Conservation (phyloP, 1,140 invertebrate species). For the Drosophila subobscura region DNA sequence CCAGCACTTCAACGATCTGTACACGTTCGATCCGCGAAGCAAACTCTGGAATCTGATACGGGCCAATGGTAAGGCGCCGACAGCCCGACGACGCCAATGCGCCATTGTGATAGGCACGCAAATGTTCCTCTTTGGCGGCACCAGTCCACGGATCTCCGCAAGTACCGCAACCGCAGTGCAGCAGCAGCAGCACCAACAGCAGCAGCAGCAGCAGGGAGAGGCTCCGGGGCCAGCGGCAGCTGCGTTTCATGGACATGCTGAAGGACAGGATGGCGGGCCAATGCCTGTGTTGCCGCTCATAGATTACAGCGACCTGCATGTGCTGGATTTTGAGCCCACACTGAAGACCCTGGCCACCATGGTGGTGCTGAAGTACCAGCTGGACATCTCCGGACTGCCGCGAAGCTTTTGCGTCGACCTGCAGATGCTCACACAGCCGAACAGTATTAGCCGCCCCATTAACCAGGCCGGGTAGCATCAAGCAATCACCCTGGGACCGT, state of each 20-base stretch:
- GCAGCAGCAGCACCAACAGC: not conserved
- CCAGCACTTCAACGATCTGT: slow-evolving; percentile 92
- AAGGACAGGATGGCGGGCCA: slow-evolving; percentile 16
- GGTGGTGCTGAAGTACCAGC: slow-evolving; percentile 86
- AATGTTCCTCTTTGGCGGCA: slow-evolving; percentile 94
- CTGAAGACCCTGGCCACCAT: slow-evolving; percentile 89
- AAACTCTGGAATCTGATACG: slow-evolving; percentile 87
- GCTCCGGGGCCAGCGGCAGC: slow-evolving; percentile 3
- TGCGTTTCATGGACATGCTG: too few relatives aligned
- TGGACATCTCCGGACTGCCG: slow-evolving; percentile 87
- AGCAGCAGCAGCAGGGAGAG: slow-evolving; percentile 8
- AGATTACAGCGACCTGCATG: slow-evolving; percentile 91
- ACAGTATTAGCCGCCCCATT: slow-evolving; percentile 79
- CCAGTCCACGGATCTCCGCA: slow-evolving; percentile 85
- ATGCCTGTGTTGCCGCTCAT: slow-evolving; percentile 83
- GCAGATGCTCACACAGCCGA: slow-evolving; percentile 84
- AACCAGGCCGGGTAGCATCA: slow-evolving; percentile 78
- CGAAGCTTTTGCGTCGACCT: slow-evolving; percentile 85
- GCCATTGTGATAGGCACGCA: slow-evolving; percentile 89
- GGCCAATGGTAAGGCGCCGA: slow-evolving; percentile 86
- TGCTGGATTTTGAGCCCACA: slow-evolving; percentile 89
- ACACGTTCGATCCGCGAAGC: slow-evolving; percentile 87
- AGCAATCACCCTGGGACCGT: slow-evolving; percentile 4
- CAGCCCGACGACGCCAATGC: slow-evolving; percentile 90
- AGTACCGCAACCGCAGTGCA: not conserved